Percentiles rank a stretch among this genome's conserved stretches.
These are phyloP conservation scores for Ceratoteleas bidentatus DNA, from an alignment of 1,140 invertebrate species.

Conservation along the genomic window DNA sequence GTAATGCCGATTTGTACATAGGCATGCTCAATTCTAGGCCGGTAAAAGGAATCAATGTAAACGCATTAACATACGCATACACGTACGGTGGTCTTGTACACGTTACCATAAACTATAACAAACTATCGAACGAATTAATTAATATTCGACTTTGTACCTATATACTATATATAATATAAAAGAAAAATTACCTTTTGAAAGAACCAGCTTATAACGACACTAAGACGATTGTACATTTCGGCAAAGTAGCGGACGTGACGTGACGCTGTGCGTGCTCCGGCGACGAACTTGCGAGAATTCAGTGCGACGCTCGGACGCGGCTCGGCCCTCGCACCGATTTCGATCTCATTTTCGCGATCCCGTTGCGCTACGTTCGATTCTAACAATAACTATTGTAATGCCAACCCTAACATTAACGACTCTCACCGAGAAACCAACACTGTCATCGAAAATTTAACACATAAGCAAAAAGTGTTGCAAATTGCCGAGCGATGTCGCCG, in stretches of 20 bases:
- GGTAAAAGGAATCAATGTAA: conserved; percentile 46
- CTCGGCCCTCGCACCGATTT: too few relatives aligned
- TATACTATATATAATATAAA: conserved; percentile 68
- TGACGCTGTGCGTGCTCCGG: conserved; percentile 44
- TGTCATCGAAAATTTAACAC: too few relatives aligned
- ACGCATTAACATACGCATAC: conserved; percentile 57
- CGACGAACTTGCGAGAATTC: too few relatives aligned
- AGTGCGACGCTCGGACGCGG: too few relatives aligned
- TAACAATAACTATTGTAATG: too few relatives aligned
- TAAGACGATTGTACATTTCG: conserved; percentile 55
- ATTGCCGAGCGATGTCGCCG: too few relatives aligned
- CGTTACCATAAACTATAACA: conserved; percentile 67
- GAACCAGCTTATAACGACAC: conserved; percentile 61
- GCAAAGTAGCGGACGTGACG: conserved; percentile 46
- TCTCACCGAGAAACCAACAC: too few relatives aligned
- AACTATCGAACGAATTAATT: conserved; percentile 72
- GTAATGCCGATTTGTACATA: conserved; percentile 78
- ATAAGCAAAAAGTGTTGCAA: too few relatives aligned
- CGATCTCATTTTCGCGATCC: too few relatives aligned
- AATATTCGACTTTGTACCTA: conserved; percentile 80
- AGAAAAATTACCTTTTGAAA: conserved; percentile 71
- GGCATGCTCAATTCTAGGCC: conserved; percentile 77
- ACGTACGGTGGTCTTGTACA: conserved; percentile 66
- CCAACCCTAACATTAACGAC: too few relatives aligned
- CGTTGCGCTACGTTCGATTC: too few relatives aligned